phyloP scores from a whole-genome alignment of 2,113 vertebrate species.

The Prunella fulvescens region DNA sequence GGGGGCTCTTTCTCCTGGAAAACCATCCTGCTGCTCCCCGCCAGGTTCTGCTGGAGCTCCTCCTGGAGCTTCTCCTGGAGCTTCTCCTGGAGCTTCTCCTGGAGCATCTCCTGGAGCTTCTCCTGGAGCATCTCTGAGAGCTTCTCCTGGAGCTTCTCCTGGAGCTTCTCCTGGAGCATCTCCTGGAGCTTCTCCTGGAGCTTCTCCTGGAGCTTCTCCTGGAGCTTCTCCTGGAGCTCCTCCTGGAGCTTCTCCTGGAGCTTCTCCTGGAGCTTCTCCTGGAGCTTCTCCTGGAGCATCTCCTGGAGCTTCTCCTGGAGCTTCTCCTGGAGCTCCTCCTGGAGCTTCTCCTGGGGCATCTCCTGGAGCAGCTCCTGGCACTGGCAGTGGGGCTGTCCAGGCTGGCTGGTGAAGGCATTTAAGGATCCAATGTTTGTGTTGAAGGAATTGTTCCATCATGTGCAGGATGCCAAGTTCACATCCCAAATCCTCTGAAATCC shows the following conservation, averaged over 20 bases:
- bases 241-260: too few relatives aligned
- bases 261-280: too few relatives aligned
- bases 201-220: too few relatives aligned
- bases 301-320: background rate
- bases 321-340: background rate
- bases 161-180: too few relatives aligned
- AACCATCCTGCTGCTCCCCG: background rate
- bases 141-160: too few relatives aligned
- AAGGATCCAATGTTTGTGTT: background rate
- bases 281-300: too few relatives aligned
- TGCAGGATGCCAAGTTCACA: background rate
- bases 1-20: background rate
- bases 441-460: background rate
- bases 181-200: too few relatives aligned
- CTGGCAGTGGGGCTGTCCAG: background rate
- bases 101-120: too few relatives aligned
- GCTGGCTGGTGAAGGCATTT: background rate
- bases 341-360: background rate
- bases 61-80: too few relatives aligned
- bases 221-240: too few relatives aligned
- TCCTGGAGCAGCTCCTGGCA: background rate
- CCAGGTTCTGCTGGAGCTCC: background rate
- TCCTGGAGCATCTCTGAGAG: too few relatives aligned
- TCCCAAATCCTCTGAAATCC: conserved; percentile 4
- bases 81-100: too few relatives aligned